Conservation (phyloP, 2,113 vertebrate species). For the Castor canadensis region DNA sequence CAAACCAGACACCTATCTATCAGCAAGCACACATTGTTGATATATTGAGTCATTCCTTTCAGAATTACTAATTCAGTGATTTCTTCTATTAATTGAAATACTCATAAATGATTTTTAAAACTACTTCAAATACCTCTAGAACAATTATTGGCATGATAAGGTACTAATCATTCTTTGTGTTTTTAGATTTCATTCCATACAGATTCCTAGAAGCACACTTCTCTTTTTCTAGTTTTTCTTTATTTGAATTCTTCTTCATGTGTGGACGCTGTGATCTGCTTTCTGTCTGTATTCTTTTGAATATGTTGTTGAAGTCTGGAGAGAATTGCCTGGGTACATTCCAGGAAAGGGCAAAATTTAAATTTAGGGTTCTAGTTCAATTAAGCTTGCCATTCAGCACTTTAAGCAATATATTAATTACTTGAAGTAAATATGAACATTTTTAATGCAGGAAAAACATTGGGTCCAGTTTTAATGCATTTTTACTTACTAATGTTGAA, state of each 20-base stretch:
- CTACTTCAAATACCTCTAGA: neutral
- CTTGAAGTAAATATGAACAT: neutral
- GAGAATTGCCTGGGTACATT: neutral
- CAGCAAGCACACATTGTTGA: neutral
- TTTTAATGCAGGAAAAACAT: conserved; percentile 16
- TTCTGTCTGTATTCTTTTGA: neutral
- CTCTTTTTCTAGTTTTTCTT: neutral
- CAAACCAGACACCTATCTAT: conserved; percentile 49
- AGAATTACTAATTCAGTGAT: conserved; percentile 10
- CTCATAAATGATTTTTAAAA: conserved; percentile 38
- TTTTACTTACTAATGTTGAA: conserved; percentile 80
- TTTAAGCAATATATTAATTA: conserved; percentile 54
- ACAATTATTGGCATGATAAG: neutral
- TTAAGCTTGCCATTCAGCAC: neutral
- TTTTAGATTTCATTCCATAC: neutral
- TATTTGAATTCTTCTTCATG: neutral
- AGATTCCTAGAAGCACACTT: neutral
- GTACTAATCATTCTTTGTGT: neutral
- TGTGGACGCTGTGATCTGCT: neutral
- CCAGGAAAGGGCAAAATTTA: conserved; percentile 5
- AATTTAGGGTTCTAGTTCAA: conserved; percentile 36
- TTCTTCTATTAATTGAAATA: conserved; percentile 56
- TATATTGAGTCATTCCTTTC: conserved; percentile 20
- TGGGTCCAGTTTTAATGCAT: conserved; percentile 23
- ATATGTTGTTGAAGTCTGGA: neutral